Evolutionary conservation across 2,113 vertebrate genomes (phyloP), one percentile per base, ranked within the genome.

Genomic region (Alethe castanea): DNA sequence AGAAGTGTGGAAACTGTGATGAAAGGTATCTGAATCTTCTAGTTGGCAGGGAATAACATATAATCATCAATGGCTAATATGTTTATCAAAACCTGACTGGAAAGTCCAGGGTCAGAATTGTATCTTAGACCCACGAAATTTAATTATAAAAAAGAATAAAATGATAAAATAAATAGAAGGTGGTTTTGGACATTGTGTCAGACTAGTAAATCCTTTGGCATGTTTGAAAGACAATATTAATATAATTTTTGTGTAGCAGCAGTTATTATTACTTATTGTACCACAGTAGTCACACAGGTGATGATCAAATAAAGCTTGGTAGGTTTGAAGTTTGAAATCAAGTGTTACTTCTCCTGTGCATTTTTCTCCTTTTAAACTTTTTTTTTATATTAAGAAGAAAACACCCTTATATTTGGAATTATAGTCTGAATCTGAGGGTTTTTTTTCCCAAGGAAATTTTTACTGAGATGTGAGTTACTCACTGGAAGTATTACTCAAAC

Each of bases 161-260:
- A n/a, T 29, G 2, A 56, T 67, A 11, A 64, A 69, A 53, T 12
- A 45, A 44, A 95, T 76, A 86, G 86, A 54, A 88, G 81, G 9
- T 92, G 28, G 1, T 36, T 96, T 96, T 94, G 67, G 87, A 69
- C 47, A 83, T 96, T 69, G 38, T 92, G 54, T 74, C 45, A 93
- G 79, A 88, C 50, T 92, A 60, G 74, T 62, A 95, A 89, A 94
- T 82, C 36, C 62, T 96, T 94, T 89, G 57, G 67, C 45, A 95
- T 77, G 36, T 91, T 95, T 84, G 42, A 81, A 92, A 82, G 57
- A 44, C 72, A 77, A 61, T 94, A 62, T 76, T 94, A 94, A 92
- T 88, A n/a, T n/a, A 76, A 88, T 93, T n/a, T 90, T 31, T 91
- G 52, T 92, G 92, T 92, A 90, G 33, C 71, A 96, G 44, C 11